A percentile compares a stretch with the other conserved stretches of the same genome.
Evolutionary conservation across 2,888 invertebrate genomes (phyloP).

Genomic region (Cephus pygmeus): DNA sequence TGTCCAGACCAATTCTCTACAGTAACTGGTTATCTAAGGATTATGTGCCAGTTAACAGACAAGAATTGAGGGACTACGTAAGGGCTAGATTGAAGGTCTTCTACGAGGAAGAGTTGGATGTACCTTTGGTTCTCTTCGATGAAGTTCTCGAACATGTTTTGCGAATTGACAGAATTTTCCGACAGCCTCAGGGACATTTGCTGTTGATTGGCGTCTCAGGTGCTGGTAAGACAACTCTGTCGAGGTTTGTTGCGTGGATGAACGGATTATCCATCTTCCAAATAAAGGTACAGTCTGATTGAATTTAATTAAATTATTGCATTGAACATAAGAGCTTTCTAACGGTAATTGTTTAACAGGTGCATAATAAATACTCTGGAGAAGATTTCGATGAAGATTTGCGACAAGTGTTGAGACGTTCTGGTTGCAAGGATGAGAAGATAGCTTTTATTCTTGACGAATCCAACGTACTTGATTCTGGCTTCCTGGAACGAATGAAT

Average conservation of each 20-base stretch:
- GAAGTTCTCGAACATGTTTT: slow-evolving; percentile 99
- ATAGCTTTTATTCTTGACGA: slow-evolving; percentile 99
- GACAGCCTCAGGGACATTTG: slow-evolving; percentile 98
- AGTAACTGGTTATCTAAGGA: slow-evolving; percentile 99
- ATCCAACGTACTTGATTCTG: slow-evolving; percentile 97
- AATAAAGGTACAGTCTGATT: slow-evolving; percentile 79
- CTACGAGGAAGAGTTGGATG: slow-evolving; percentile 99
- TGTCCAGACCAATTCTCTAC: slow-evolving; percentile 95
- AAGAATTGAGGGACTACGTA: slow-evolving; percentile 95
- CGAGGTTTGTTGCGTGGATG: slow-evolving; percentile 99
- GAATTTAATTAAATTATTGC: neutral
- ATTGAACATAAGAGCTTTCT: slow-evolving; percentile 6
- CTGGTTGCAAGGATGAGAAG: slow-evolving; percentile 96
- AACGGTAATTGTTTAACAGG: slow-evolving; percentile 67
- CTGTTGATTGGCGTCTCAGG: slow-evolving; percentile 98
- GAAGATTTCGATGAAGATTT: slow-evolving; percentile 99
- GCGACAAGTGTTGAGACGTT: slow-evolving; percentile 85
- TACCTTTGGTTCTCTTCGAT: slow-evolving; percentile 97
- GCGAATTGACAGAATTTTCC: slow-evolving; percentile 98
- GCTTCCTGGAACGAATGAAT: slow-evolving; percentile 99
- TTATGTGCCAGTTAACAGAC: slow-evolving; percentile 95
- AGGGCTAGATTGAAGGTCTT: slow-evolving; percentile 97
- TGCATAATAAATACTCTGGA: slow-evolving; percentile 98
- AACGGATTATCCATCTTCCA: slow-evolving; percentile 99
- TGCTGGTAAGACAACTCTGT: slow-evolving; percentile 98